Evolutionary conservation across 2,888 invertebrate species (phyloP).

Genomic region (Rhagonycha lutea): DNA sequence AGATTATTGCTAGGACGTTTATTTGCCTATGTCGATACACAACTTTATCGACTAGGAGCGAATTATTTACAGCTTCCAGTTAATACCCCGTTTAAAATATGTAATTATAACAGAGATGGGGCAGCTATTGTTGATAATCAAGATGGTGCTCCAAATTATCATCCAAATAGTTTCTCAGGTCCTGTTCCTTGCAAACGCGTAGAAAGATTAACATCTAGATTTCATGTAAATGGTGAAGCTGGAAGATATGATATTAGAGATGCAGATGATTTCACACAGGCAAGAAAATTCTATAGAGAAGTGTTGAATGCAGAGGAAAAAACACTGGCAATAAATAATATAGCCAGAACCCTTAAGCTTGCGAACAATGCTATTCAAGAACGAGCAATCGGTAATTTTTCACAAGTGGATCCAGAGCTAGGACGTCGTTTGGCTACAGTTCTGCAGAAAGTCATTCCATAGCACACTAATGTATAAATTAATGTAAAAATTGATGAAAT

Average conservation of each 20-base stretch:
- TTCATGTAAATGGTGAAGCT: slow-evolving; percentile 72
- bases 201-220: slow-evolving; percentile 62
- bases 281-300: slow-evolving; percentile 76
- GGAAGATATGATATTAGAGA: slow-evolving; percentile 78
- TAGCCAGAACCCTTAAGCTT: slow-evolving; percentile 74
- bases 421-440: slow-evolving; percentile 70
- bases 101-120: slow-evolving; percentile 90
- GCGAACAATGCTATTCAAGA: slow-evolving; percentile 86
- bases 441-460: slow-evolving; percentile 25
- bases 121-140: slow-evolving; percentile 78
- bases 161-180: slow-evolving; percentile 93
- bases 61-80: slow-evolving; percentile 93
- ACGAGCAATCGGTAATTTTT: slow-evolving; percentile 80
- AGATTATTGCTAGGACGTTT: slow-evolving; percentile 89
- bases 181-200: slow-evolving; percentile 75
- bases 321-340: slow-evolving; percentile 74
- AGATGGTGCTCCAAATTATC: slow-evolving; percentile 93
- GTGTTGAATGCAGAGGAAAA: slow-evolving; percentile 77
- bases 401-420: slow-evolving; percentile 78
- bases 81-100: slow-evolving; percentile 82
- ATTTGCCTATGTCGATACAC: slow-evolving; percentile 90
- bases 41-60: slow-evolving; percentile 85
- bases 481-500: too few relatives aligned
- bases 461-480: too few relatives aligned
- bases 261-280: slow-evolving; percentile 91